Evolutionary conservation across 2,797 vertebrate genomes (phyloP).

Genomic region (Acanthurus leucopareius): DNA sequence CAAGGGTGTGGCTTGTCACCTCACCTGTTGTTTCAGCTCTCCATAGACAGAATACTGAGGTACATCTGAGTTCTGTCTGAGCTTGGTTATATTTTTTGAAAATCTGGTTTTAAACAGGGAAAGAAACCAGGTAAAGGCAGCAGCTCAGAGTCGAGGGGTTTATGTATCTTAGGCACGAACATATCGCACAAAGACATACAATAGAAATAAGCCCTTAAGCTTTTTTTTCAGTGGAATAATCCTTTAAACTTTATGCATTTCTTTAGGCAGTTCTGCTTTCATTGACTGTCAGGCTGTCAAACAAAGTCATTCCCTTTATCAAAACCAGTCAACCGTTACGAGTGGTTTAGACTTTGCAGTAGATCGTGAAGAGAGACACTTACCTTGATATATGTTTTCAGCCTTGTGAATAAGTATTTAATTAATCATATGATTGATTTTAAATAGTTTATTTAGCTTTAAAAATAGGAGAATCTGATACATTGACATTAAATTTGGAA

Average conservation of each 20-base stretch:
- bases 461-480: no score
- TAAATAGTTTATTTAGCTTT: background rate
- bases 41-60: background rate
- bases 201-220: constrained; percentile 9
- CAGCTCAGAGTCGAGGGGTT: no score
- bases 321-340: background rate
- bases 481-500: background rate
- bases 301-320: background rate
- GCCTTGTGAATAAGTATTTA: no score
- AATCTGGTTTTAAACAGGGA: background rate
- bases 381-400: background rate
- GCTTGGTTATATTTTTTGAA: background rate
- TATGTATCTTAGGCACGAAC: background rate
- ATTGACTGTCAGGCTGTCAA: background rate
- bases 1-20: constrained; percentile 13
- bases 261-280: background rate
- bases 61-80: background rate
- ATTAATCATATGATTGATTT: background rate
- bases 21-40: background rate
- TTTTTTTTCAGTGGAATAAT: background rate
- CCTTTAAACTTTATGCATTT: constrained; percentile 15
- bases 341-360: background rate
- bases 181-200: background rate
- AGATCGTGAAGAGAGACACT: background rate
- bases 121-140: background rate